Percentiles rank a stretch among this genome's conserved stretches.
Conservation (phyloP, 2,113 vertebrate species). For the Pelecanus crispus region DNA sequence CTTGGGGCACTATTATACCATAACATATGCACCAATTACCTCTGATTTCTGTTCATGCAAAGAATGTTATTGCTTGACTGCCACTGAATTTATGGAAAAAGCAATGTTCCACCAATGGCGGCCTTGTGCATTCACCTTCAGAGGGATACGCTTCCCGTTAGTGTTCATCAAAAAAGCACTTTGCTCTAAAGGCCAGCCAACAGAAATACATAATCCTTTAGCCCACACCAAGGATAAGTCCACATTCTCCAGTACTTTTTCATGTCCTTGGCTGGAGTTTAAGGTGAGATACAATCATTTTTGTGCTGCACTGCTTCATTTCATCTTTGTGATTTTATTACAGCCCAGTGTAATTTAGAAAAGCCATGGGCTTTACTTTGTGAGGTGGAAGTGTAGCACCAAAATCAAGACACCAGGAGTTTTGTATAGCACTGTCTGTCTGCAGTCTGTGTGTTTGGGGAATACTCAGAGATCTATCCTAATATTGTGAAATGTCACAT, state of each 20-base stretch:
- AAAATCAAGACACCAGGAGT: background rate
- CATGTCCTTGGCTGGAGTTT: conserved; percentile 42
- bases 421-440: background rate
- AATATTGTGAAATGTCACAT: conserved; percentile 30
- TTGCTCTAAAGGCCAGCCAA: conserved; percentile 53
- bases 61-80: conserved; percentile 22
- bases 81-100: conserved; percentile 55
- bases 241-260: background rate
- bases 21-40: conserved; percentile 49
- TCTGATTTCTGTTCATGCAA: conserved; percentile 62
- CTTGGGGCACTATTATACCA: background rate
- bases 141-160: conserved; percentile 34
- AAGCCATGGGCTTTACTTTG: background rate
- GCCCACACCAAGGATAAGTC: conserved; percentile 38
- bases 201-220: conserved; percentile 34
- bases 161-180: conserved; percentile 58
- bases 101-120: background rate
- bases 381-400: background rate
- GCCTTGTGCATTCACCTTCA: conserved; percentile 50
- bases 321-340: conserved; percentile 48
- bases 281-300: conserved; percentile 39
- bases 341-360: conserved; percentile 17
- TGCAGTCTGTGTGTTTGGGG: conserved; percentile 5
- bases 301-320: conserved; percentile 10
- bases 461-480: background rate